Conservation (phyloP, 2,113 vertebrate species). For the Menura novaehollandiae region DNA sequence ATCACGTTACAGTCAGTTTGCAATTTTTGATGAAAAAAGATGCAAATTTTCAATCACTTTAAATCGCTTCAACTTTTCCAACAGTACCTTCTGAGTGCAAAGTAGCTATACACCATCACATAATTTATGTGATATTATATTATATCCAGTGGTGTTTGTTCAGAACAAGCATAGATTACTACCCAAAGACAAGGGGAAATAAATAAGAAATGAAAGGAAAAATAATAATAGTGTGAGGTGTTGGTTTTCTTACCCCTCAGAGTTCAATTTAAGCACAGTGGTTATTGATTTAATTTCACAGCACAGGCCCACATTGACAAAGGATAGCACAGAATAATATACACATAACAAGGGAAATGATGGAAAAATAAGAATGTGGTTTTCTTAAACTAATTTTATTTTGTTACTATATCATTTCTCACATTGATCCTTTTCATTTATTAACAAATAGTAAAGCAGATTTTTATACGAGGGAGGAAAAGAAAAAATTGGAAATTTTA, state of each 20-base stretch:
- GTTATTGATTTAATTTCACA: constrained; percentile 17
- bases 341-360: neutral
- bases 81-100: neutral
- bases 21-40: neutral
- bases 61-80: neutral
- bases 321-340: neutral
- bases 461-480: neutral
- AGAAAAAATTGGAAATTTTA: neutral
- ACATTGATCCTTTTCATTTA: neutral
- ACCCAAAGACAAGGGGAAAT: neutral
- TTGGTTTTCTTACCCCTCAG: neutral
- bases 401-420: neutral
- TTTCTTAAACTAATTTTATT: neutral
- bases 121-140: neutral
- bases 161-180: neutral
- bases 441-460: neutral
- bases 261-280: neutral
- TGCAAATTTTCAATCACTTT: neutral
- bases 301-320: neutral
- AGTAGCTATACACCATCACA: neutral
- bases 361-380: neutral
- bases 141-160: neutral
- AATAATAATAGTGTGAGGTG: neutral
- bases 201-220: neutral
- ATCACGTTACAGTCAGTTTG: accelerated